Base-by-base conservation (phyloP, 2,797 vertebrate species). In the Siniperca obscura region DNA sequence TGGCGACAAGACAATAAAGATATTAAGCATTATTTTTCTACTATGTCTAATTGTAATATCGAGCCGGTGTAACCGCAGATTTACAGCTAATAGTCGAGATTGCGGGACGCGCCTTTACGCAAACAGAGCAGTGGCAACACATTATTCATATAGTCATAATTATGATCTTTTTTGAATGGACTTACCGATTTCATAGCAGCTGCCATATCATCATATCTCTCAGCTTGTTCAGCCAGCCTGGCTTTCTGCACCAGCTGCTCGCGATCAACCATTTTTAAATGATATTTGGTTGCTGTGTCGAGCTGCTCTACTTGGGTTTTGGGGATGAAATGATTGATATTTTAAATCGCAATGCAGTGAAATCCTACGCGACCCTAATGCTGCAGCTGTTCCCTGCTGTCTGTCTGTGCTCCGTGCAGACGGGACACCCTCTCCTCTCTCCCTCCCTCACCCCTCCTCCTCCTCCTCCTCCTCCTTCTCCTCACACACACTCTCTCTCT, bases 231-330 rank as follows among this genome's bases (percentile, higher is more conserved):
- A 79, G 98, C 98, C 96, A 99, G 97, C 96, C 98, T 97, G 96
- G 98, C 98, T 97, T 99, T 99, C 96, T 99, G 98, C 94, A 99
- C 98, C 96, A 99, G 97, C 97, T 99, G 98, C 96, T 99, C 98
- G 93, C 98, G 98, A 93, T 99, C 98, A 92, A 98, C 98, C 98
- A 99, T 99, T 74, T 93, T 84, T 96, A 80, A 81, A 81, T 82
- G 86, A 88, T 84, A 61, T 88, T 81, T 87, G 82, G 89, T 64
- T 83, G 78, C 77, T 78, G 62, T 34, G 80, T 83, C 76, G 87
- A 85, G 86, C 89, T 86, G 91, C 85, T 90, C 74, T 79, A 73
- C 78, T 86, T 48, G 79, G 38, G 70, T 69, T 80, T 78, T 76
- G 82, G 61, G 84, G 83, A 85, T 83, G 80, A 91, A 93, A 88